Evolutionary conservation across 2,888 invertebrate species (phyloP).

Genomic region (Pollenia labialis): DNA sequence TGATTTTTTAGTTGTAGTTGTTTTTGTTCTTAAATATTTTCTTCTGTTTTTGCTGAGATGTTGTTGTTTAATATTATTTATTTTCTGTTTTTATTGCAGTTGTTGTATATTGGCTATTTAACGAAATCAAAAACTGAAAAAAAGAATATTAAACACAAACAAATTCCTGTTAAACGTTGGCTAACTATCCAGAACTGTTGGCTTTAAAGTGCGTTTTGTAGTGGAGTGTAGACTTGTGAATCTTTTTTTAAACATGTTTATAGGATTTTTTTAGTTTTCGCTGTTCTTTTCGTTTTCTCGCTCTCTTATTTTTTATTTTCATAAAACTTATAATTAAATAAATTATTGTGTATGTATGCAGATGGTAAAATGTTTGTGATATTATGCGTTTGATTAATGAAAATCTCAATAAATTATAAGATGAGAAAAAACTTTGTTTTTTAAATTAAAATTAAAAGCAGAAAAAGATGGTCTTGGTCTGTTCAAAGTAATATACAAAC

Average conservation of each 20-base stretch:
- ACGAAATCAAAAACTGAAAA: slow-evolving; percentile 22
- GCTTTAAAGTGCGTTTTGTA: slow-evolving; percentile 21
- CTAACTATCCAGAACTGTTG: slow-evolving; percentile 42
- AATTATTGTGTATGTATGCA: slow-evolving; percentile 72
- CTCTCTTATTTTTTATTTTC: slow-evolving; percentile 39
- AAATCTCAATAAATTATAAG: slow-evolving; percentile 74
- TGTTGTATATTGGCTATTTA: slow-evolving; percentile 65
- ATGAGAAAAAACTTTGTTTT: background rate
- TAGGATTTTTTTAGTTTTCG: slow-evolving; percentile 18
- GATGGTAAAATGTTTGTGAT: slow-evolving; percentile 53
- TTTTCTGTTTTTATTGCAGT: slow-evolving; percentile 62
- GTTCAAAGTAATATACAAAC: background rate
- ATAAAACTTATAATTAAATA: slow-evolving; percentile 72
- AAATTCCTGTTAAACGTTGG: slow-evolving; percentile 69
- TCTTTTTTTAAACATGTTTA: slow-evolving; percentile 55
- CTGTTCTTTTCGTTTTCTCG: background rate
- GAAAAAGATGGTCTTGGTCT: background rate
- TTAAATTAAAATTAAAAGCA: slow-evolving; percentile 19
- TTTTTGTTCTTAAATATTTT: slow-evolving; percentile 16
- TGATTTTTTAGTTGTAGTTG: slow-evolving; percentile 61
- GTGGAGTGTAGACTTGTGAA: slow-evolving; percentile 66
- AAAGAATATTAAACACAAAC: slow-evolving; percentile 37
- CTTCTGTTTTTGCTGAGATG: slow-evolving; percentile 16
- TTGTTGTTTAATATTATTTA: slow-evolving; percentile 61
- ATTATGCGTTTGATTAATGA: slow-evolving; percentile 71